These are phyloP conservation scores for Synanthedon formicaeformis DNA, from an alignment of 2,888 invertebrate species.

Conservation along the genomic window DNA sequence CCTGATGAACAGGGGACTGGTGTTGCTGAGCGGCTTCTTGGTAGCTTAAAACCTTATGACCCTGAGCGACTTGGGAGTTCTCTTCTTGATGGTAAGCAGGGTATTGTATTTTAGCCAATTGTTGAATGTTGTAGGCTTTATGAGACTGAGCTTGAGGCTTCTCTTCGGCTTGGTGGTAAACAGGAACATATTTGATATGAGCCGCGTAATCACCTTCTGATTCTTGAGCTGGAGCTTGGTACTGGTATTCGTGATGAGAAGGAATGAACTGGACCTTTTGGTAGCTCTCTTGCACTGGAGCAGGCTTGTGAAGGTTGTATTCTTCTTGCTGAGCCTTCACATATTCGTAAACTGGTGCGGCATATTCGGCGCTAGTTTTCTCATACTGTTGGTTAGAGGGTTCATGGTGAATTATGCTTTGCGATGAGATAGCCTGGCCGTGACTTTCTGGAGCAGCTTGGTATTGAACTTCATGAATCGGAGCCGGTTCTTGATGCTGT, in stretches of 20 bases:
- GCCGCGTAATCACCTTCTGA: neutral
- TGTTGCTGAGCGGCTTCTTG: constrained; percentile 19
- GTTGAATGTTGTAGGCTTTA: constrained; percentile 9
- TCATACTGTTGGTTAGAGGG: constrained; percentile 28
- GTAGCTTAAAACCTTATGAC: constrained; percentile 14
- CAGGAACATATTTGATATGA: neutral
- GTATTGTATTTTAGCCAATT: constrained; percentile 12
- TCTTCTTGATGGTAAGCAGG: constrained; percentile 6
- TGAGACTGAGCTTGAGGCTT: constrained; percentile 15
- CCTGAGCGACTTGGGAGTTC: constrained; percentile 1
- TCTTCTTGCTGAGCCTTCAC: constrained; percentile 19
- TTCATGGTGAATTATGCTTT: constrained; percentile 34
- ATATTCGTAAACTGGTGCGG: constrained; percentile 36
- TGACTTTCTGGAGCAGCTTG: constrained; percentile 10
- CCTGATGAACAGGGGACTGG: constrained; percentile 16
- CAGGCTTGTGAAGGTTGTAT: constrained; percentile 1
- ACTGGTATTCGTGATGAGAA: neutral
- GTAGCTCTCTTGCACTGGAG: constrained; percentile 24
- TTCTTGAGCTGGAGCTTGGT: neutral
- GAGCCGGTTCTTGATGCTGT: constrained; percentile 30
- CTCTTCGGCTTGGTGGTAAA: constrained; percentile 2
- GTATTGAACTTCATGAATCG: constrained; percentile 27
- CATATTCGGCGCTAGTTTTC: constrained; percentile 30
- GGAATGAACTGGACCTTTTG: constrained; percentile 12
- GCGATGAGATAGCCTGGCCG: constrained; percentile 33